Evolutionary conservation across 64 coral and sea anemone genomes (phyloP), one percentile per base, ranked within the genome.

Genomic region (Pocillopora damicornis): DNA sequence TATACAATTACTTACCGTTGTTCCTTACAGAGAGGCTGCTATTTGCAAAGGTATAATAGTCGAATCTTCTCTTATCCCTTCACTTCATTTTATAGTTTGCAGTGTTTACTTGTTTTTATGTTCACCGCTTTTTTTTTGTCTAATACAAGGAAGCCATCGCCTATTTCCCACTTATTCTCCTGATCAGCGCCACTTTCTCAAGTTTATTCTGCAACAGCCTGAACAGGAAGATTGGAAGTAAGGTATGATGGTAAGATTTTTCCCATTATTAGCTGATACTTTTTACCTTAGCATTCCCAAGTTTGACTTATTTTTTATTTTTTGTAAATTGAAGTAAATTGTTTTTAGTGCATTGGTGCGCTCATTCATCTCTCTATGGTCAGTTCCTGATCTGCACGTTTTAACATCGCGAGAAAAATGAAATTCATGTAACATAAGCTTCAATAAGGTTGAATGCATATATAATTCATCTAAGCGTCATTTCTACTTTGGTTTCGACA

Each of bases 91-190:
- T 1, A 7, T 7, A 51, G 42, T 51, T 51, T 2, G 35, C 1
- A 26, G 12, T 34, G n/a, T 74, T 34, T 74, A 8, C 4, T 12
- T 23, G 11, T 74, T 74, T 25, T 25, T 51, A 51, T 51, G 42
- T 51, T 51, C 42, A 51, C 42, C 2, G 3, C 3, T 51, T 78
- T 20, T 78, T 78, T 78, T 22, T 78, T 3, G 13, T 17, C 11
- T 8, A n/a, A 76, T 76, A 37, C 37, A 38, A 81, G 78, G 20
- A 63, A 81, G 58, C 78, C 13, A 62, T 81, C 13, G 78, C 60
- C 23, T 81, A 81, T 26, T 81, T 81, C n/a, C 78, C 78, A 15
- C 59, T 81, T 61, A 59, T 81, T 81, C 78, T 81, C 62, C 58
- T 81, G 20, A 3, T 23, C 13, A 81, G 78, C 12, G 78, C 59